Evolutionary conservation across 1,140 invertebrate genomes (phyloP), one percentile per base, ranked within the genome.

Genomic region (Drosophila santomea): DNA sequence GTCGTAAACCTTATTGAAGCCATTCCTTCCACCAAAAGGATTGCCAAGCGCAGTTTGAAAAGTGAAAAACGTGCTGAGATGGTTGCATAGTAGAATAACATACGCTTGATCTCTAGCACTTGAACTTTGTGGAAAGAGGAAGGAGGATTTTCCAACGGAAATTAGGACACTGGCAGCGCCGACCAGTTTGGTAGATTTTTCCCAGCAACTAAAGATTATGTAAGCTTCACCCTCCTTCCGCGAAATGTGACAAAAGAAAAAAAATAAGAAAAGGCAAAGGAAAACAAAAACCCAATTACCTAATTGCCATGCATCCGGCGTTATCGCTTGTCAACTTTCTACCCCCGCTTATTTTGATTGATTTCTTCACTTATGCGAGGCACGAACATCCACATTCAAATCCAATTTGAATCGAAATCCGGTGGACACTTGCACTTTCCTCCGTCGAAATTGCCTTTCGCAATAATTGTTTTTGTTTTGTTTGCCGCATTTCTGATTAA

Each of bases 401-500:
- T 54, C 44, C 28, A 59, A 59, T 45, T 36, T 17, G 17, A 68
- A 52, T 57, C 72, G 17, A 43, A 60, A 71, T 57, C 41, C 61
- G 62, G 28, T 17, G 36, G 47, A 54, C 45, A 55, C 84, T 89
- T 89, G 84, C 84, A 84, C 85, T 89, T 89, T 89, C 85, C 68
- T 89, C 75, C 71, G 41, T 15, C 56, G 2, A 57, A 71, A 67
- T 64, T 54, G 23, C 72, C 80, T 83, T 75, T 84, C 72, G 62
- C 77, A 80, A 76, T 25, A 39, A 8, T 43, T 58, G 47, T 68
- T 45, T 66, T 57, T 60, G 25, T 48, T 63, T 51, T 39, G 55
- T 68, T 74, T 66, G 41, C 44, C n/a, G 36, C 50, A 35, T 50
- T 71, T 78, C 68, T 50, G 74, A 88, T 88, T 88, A 74, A 78